Percentiles rank a stretch among this genome's conserved stretches.
These are phyloP conservation scores for Dinocampus coccinellae DNA, from an alignment of 2,888 invertebrate species.

Conservation along the genomic window DNA sequence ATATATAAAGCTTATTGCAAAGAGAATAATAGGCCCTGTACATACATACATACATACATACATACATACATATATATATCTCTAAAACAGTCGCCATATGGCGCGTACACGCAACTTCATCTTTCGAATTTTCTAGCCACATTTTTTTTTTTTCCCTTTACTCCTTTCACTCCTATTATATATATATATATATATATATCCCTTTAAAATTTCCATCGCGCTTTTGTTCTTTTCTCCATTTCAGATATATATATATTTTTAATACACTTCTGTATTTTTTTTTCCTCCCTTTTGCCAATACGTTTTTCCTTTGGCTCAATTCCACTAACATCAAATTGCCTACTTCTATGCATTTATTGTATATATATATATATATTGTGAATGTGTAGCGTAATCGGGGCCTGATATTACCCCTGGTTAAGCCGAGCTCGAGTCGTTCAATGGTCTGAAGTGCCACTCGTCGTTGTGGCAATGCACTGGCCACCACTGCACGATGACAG, in stretches of 20 bases:
- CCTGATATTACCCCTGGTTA: conserved; percentile 26
- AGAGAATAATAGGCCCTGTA: neutral
- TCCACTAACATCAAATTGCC: neutral
- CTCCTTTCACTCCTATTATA: conserved; percentile 20
- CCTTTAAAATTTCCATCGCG: conserved; percentile 21
- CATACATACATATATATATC: no score
- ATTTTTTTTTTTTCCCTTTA: conserved; percentile 40
- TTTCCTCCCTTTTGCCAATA: neutral
- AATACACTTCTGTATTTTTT: no score
- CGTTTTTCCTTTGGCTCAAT: neutral
- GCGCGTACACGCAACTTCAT: conserved; percentile 34
- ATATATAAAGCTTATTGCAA: neutral
- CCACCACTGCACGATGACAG: conserved; percentile 1
- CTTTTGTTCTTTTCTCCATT: conserved; percentile 24
- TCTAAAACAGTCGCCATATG: conserved; percentile 51
- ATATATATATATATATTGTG: conserved; percentile 24
- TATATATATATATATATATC: conserved; percentile 1
- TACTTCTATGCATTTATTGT: conserved; percentile 11
- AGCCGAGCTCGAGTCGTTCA: conserved; percentile 18
- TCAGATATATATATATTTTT: no score
- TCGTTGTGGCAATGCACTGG: neutral
- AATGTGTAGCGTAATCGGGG: conserved; percentile 22
- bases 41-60: no score
- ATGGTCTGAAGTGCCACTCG: conserved; percentile 10
- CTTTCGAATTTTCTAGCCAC: conserved; percentile 11